Base-by-base conservation (phyloP, 2,888 invertebrate genomes). In the Harpalus rubripes region DNA sequence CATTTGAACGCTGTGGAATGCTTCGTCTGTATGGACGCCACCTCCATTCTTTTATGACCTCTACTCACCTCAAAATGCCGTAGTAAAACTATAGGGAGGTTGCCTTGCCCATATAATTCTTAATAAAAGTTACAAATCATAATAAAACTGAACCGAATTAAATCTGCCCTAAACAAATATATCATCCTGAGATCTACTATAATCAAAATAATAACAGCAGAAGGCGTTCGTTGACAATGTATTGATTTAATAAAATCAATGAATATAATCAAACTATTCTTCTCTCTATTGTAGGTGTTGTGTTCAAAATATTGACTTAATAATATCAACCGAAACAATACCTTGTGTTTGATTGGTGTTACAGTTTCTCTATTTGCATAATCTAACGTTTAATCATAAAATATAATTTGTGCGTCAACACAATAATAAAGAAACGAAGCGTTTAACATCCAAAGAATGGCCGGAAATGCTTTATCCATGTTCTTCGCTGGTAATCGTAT, bases 351-450 rank as follows among this genome's bases (percentile, higher is more conserved):
- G 15, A 16, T 59, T 59, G 39, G 39, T 68, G 68, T 74, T 74
- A 74, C 8, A 74, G 72, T 44, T 44, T 74, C 18, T 8, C 12
- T 44, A 74, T 74, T 74, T 44, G 44, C 72, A 74, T 74, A 74
- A 44, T 74, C 44, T 44, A 74, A 74, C 72, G 72, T 74, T 74
- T 74, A 74, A 74, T 74, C 72, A 74, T 44, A 78, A 78, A 78
- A 58, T 32, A 78, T 58, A 58, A 58, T 78, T 78, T 78, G 58
- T 78, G 15, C 78, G 78, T 78, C 78, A 78, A 78, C 78, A 78
- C 72, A 41, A 74, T 74, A 74, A 74, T 74, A 78, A 78, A 52
- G 10, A 52, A 44, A 78, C 56, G 15, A 58, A 78, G 78, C 58
- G 22, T 78, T 78, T 78, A 78, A 74, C 58, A 58, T 18, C 32